Evolutionary conservation across 2,797 vertebrate species (phyloP), one percentile per base, ranked within the genome.

Genomic region (Cynopterus sphinx): DNA sequence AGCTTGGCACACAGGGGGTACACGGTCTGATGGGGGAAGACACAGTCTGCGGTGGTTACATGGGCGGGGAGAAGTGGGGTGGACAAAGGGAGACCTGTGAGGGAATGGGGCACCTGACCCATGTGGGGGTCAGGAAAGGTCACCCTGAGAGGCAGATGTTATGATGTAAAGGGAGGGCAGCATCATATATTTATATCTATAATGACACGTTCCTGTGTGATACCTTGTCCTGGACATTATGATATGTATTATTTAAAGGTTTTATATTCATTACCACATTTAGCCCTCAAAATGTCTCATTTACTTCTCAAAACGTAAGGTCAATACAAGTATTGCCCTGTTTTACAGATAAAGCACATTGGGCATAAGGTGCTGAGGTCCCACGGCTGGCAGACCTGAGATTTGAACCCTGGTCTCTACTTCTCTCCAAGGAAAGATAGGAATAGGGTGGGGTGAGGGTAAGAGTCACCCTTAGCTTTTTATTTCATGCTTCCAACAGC

Each of bases 261-360:
- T 85, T 87, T 46, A 31, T 68, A n/a, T 86, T 77, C 41, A 17
- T 85, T n/a, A 70, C 78, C 71, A 39, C 43, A 81, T 83, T 79
- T 81, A 90, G 90, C 92, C 46, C 74, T 77, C 84, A 41, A 21
- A 88, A 82, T 31, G 28, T 61, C 71, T 86, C 43, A 26, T 28
- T 49, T 81, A 85, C 61, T 83, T 91, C 78, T 91, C 28, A 39
- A 83, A 88, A 67, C 36, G 43, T 89, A 67, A 74, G 17, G 53
- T 67, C 13, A 31, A 57, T 68, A 26, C 43, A 86, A 86, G 28
- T 53, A 65, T 17, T 43, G 24, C 43, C 51, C 57, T 43, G 21
- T 68, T 79, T 81, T 65, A 19, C 51, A 91, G 87, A 74, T 86
- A 24, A 36, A 93, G 92, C 77, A 93, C 33, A 73, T 33, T 39